phyloP scores from a whole-genome alignment of 2,888 invertebrate genomes.

The Spicauda simplicius region DNA sequence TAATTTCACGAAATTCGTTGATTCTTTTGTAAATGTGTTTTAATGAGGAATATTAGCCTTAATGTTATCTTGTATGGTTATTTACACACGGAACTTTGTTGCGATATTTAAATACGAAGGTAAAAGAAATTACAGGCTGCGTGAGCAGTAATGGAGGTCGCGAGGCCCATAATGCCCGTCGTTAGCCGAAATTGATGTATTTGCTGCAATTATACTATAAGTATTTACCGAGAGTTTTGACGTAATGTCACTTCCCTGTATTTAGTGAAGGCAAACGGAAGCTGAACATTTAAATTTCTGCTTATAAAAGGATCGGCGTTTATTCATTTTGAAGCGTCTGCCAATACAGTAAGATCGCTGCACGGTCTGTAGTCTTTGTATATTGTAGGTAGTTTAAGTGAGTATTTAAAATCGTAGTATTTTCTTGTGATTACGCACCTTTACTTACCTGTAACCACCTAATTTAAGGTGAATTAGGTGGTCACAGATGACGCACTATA shows the following conservation, averaged over 20 bases:
- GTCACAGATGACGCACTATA: no score
- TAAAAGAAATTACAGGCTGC: slow-evolving; percentile 12
- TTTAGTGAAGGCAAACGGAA: slow-evolving; percentile 1
- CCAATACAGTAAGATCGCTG: neutral
- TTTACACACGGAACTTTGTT: neutral
- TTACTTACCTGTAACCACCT: no score
- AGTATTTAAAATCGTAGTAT: no score
- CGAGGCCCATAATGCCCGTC: slow-evolving; percentile 7
- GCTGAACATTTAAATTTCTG: neutral
- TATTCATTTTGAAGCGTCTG: neutral
- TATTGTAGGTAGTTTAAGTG: no score
- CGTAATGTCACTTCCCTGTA: neutral
- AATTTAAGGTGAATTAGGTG: no score
- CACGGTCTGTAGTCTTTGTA: neutral
- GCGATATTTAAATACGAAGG: slow-evolving; percentile 6
- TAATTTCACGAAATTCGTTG: neutral
- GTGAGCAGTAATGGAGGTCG: slow-evolving; percentile 9
- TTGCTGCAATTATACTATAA: slow-evolving; percentile 12
- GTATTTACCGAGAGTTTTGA: neutral
- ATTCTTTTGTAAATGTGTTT: neutral
- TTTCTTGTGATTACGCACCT: no score
- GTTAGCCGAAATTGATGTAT: slow-evolving; percentile 20
- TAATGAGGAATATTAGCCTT: neutral
- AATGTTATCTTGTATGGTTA: neutral
- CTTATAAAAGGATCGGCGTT: neutral